Conservation (phyloP, 2,888 invertebrate species). For the Pseudococcus longispinus region DNA sequence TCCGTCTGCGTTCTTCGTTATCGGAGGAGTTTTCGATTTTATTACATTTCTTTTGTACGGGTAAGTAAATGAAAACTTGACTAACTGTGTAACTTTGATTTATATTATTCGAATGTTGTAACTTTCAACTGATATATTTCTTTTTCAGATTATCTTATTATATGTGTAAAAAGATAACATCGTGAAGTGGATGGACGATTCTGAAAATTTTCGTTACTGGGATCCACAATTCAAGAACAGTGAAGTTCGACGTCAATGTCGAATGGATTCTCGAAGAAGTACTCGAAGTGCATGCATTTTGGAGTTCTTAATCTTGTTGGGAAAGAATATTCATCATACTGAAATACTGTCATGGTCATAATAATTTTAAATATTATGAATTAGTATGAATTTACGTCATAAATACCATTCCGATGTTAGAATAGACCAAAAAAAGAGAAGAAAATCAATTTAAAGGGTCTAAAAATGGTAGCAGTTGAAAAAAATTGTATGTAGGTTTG, state of each 20-base stretch:
- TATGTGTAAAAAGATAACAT: not conserved
- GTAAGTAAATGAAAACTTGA: not conserved
- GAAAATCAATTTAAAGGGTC: too few species aligned
- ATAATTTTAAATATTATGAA: not conserved
- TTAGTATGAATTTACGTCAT: not conserved
- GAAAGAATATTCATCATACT: too few species aligned
- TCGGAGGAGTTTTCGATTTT: slow-evolving; percentile 9
- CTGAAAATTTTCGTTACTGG: not conserved
- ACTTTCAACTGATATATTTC: not conserved
- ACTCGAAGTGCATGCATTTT: too few species aligned
- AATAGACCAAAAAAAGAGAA: too few species aligned
- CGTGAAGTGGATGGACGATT: not conserved
- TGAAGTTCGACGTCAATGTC: not conserved
- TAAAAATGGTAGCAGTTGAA: too few species aligned
- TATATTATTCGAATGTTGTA: not conserved
- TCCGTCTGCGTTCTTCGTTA: not conserved
- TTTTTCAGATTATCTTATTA: not conserved
- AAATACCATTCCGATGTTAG: too few species aligned
- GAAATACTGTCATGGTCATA: too few species aligned
- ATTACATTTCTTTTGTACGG: not conserved
- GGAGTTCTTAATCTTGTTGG: too few species aligned
- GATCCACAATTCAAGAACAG: not conserved
- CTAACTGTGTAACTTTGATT: not conserved
- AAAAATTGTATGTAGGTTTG: too few species aligned
- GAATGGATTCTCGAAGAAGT: too few species aligned